Percentiles rank a stretch among this genome's conserved stretches.
Evolutionary conservation across 2,113 vertebrate species (phyloP).

Genomic region (Carassius gibelio): DNA sequence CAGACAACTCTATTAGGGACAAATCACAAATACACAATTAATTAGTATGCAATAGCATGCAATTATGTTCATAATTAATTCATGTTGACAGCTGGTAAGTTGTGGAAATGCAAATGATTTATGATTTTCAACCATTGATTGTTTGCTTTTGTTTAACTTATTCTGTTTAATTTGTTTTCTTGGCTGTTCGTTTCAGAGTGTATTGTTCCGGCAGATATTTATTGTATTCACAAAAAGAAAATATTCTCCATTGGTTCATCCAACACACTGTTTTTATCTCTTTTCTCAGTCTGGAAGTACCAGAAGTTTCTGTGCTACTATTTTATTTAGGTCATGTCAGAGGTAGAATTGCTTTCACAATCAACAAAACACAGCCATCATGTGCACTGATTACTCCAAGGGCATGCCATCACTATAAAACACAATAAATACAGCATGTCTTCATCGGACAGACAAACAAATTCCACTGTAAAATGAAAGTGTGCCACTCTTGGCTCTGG

Average conservation of each 20-base stretch:
- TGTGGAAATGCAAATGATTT: neutral
- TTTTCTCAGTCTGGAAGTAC: neutral
- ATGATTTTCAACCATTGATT: neutral
- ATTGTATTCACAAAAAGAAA: neutral
- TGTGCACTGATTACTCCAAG: neutral
- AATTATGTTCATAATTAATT: neutral
- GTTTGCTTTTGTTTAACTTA: constrained; percentile 9
- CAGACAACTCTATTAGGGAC: neutral
- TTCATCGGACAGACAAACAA: constrained; percentile 8
- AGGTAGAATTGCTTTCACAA: constrained; percentile 14
- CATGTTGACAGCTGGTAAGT: neutral
- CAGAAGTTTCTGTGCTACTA: neutral
- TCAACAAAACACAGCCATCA: constrained; percentile 33
- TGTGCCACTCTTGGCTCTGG: constrained; percentile 10
- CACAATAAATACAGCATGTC: constrained; percentile 13
- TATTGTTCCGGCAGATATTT: constrained; percentile 8
- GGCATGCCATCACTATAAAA: neutral
- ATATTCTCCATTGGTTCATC: neutral
- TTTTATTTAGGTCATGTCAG: constrained; percentile 37
- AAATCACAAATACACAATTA: neutral
- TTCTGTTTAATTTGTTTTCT: neutral
- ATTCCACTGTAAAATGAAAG: constrained; percentile 24
- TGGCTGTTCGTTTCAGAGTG: neutral
- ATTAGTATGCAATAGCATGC: neutral
- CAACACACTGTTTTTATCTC: neutral